Conservation (phyloP, 2,888 invertebrate genomes). For the Heliothis peltigera region DNA sequence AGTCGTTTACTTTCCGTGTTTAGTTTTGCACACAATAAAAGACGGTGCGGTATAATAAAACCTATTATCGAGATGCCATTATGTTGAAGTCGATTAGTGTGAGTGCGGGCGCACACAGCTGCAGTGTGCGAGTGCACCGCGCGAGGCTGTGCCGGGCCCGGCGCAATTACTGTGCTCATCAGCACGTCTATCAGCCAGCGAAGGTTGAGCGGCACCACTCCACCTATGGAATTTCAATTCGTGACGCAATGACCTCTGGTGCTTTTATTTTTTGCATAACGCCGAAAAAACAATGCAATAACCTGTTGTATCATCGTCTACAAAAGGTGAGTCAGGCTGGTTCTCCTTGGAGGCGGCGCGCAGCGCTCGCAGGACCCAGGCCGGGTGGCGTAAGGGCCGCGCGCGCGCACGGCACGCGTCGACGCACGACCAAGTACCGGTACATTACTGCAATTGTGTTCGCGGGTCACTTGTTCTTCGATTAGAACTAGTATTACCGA, state of each 20-base stretch:
- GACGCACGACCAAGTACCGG: constrained; percentile 41
- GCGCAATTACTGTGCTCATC: constrained; percentile 42
- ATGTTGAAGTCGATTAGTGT: constrained; percentile 26
- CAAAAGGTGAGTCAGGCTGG: constrained; percentile 69
- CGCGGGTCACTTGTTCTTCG: constrained; percentile 57
- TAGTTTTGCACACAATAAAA: constrained; percentile 40
- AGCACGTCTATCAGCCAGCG: constrained; percentile 58
- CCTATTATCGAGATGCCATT: constrained; percentile 44
- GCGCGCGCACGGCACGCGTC: constrained; percentile 7
- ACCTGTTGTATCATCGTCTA: constrained; percentile 73
- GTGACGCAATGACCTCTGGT: constrained; percentile 81
- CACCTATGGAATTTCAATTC: constrained; percentile 76
- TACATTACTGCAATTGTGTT: constrained; percentile 51
- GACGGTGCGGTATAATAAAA: constrained; percentile 40
- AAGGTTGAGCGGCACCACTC: constrained; percentile 67
- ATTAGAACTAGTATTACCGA: constrained; percentile 50
- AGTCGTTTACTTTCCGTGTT: constrained; percentile 42
- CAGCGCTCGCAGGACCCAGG: constrained; percentile 20
- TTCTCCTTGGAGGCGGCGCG: constrained; percentile 62
- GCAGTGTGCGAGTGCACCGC: constrained; percentile 5
- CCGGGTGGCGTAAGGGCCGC: constrained; percentile 10
- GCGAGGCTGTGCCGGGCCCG: constrained; percentile 4
- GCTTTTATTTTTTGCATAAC: constrained; percentile 74
- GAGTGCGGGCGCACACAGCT: constrained; percentile 22
- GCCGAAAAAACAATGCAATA: constrained; percentile 76